Evolutionary conservation across 1,140 invertebrate species (phyloP), one percentile per base, ranked within the genome.

Genomic region (Mylabris phalerata): DNA sequence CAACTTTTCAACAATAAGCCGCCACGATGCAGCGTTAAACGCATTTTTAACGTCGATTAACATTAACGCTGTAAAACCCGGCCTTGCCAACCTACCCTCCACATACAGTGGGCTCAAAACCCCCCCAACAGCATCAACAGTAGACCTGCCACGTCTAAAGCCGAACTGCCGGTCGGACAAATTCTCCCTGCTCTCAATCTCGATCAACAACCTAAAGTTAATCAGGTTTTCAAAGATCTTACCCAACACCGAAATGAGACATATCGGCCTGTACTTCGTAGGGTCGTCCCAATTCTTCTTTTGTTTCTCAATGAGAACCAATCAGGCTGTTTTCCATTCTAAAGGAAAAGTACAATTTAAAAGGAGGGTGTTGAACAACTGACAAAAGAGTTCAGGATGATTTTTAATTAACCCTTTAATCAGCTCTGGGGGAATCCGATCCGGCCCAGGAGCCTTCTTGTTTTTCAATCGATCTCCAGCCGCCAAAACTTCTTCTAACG

Each of bases 361-460:
- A 0, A 19, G 9, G 6, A 43, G 4, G 2, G 19, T 2, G 5
- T 24, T 11, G 42, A 43, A 42, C 9, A 43, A 9, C 4, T 9
- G 9, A 0, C 11, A 3, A 10, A 52, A 52, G 24, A 26, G 9
- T 7, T 52, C 5, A 4, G n/a, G n/a, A 1, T 52, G 19, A 25
- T 2, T 43, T 43, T 24, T 24, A 6, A 43, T 26, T 24, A 26
- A 19, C 2, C 5, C 5, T 11, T 52, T 52, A 10, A 52, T 10
- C 1, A 52, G 24, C 9, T 26, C 49, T 9, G 43, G 40, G 4
- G 40, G 40, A 9, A 55, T 3, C 9, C 51, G 46, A 26, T 61
- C 60, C 9, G 55, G 46, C 3, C 60, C 55, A 4, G 55, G 55
- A 7, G 60, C 48, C 42, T 41, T 52, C 24, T 44, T 50, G 9